Base-by-base conservation (phyloP, 2,113 vertebrate species). In the Paraplagusia blochii region DNA sequence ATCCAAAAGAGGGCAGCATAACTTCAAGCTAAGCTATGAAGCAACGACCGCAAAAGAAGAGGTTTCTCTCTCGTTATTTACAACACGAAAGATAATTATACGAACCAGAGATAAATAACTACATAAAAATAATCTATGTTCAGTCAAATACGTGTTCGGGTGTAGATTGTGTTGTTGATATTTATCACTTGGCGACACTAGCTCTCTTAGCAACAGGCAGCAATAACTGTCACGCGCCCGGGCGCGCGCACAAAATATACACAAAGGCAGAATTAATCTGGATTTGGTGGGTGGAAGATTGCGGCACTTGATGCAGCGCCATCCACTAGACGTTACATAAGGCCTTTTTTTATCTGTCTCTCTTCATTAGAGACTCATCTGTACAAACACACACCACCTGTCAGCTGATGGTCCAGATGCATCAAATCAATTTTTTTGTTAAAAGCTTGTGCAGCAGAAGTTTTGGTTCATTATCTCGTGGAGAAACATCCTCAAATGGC, bases 251-350 rank as follows among this genome's bases (percentile, higher is more conserved):
- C 55, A 54, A 33, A 35, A 44, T 60, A 39, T 44, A 49, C 49
- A 19, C 39, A 45, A 8, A 62, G 47, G 61, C 54, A 63, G 66
- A 90, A 85, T 85, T 90, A 90, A 91, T 90, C 85, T 40, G 80
- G 89, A 91, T 92, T 92, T 91, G 87, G 83, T 88, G 84, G 81
- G 87, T 87, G 86, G 88, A 85, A 89, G 85, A 92, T 86, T 91
- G 84, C 77, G 80, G 81, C 73, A 63, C 76, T 83, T 88, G 82
- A 84, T 87, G 81, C 63, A 52, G 47, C 53, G 88, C 85, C 89
- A 90, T 78, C 80, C 81, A 76, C 85, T 72, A 82, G 87, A 65
- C 72, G 77, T 93, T 92, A 92, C 81, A 87, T 92, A 91, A 93
- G 85, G 85, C 81, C 11, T 38, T 38, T 39, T 40, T 40, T 83